A percentile compares a stretch with the other conserved stretches of the same genome.
Conservation (phyloP, 2,113 vertebrate genomes). For the Oophaga pumilio region DNA sequence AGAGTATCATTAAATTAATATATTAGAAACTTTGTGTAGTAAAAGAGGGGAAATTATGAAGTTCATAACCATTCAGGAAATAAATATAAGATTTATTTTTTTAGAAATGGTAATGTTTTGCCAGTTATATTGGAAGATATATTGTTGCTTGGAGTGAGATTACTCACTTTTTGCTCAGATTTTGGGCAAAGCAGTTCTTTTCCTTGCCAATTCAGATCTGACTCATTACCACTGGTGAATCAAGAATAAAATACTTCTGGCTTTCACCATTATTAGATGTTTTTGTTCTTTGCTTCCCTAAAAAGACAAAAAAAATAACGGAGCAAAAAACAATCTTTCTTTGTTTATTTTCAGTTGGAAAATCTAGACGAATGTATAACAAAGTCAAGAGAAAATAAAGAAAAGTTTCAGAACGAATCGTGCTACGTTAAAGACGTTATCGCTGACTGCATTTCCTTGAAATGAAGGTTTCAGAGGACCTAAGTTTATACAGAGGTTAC, state of each 20-base stretch:
- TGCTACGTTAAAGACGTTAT: neutral
- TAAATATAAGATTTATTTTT: slow-evolving; percentile 67
- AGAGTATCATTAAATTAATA: slow-evolving; percentile 49
- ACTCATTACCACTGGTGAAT: slow-evolving; percentile 79
- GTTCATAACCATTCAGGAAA: slow-evolving; percentile 65
- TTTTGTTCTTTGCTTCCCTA: slow-evolving; percentile 68
- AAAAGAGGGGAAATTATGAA: slow-evolving; percentile 49
- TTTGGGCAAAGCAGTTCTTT: slow-evolving; percentile 77
- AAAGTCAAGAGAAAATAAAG: slow-evolving; percentile 35
- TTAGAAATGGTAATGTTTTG: slow-evolving; percentile 62
- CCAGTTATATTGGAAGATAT: slow-evolving; percentile 75
- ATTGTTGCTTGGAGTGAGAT: slow-evolving; percentile 77
- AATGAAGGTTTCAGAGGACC: neutral
- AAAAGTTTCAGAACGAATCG: neutral
- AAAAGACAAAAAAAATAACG: slow-evolving; percentile 48
- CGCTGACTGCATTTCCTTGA: neutral
- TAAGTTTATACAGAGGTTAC: neutral
- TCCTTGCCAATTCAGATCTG: slow-evolving; percentile 79
- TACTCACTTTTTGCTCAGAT: slow-evolving; percentile 75
- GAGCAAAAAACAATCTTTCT: slow-evolving; percentile 40
- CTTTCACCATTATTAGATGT: slow-evolving; percentile 72
- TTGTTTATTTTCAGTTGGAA: slow-evolving; percentile 45
- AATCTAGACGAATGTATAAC: slow-evolving; percentile 36
- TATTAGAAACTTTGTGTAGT: slow-evolving; percentile 40
- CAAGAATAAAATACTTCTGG: slow-evolving; percentile 77